A percentile compares a stretch with the other conserved stretches of the same genome.
Conservation (phyloP, 1,140 invertebrate species). For the Pogonomyrmex barbatus region DNA sequence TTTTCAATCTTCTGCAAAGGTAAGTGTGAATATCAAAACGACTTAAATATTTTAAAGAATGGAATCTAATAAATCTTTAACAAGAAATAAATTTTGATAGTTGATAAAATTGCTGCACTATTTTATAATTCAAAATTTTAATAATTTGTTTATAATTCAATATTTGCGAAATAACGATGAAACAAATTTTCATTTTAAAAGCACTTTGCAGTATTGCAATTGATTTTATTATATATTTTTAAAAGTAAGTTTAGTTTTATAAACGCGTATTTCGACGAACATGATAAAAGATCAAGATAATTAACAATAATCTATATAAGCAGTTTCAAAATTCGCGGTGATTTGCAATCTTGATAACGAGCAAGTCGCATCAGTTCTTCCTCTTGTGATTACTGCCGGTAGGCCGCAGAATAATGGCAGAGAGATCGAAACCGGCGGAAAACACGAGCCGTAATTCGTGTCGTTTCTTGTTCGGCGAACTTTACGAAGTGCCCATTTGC, state of each 20-base stretch:
- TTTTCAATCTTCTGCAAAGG: not conserved
- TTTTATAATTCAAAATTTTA: not conserved
- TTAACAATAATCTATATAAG: not conserved
- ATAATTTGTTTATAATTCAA: not conserved
- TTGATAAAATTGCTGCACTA: not conserved
- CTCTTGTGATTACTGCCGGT: conserved; percentile 12
- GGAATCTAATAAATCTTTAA: not conserved
- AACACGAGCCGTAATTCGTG: conserved; percentile 65
- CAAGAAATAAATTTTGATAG: not conserved
- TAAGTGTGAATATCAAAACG: conserved; percentile 56
- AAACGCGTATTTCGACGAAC: not conserved
- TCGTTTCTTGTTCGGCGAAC: conserved; percentile 78
- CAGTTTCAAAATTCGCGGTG: not conserved
- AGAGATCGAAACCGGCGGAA: conserved; percentile 32
- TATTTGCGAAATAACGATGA: not conserved
- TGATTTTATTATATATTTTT: not conserved
- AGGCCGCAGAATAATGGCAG: conserved; percentile 44
- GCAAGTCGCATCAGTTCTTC: conserved; percentile 40
- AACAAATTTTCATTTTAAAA: not conserved
- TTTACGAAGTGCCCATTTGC: conserved; percentile 79
- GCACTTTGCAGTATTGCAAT: not conserved
- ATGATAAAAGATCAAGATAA: not conserved
- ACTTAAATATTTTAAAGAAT: not conserved
- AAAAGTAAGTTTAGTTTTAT: not conserved
- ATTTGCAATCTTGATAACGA: conserved; percentile 36